These are phyloP conservation scores for Choreutis nemorana DNA, from an alignment of 2,888 invertebrate genomes.

Conservation along the genomic window DNA sequence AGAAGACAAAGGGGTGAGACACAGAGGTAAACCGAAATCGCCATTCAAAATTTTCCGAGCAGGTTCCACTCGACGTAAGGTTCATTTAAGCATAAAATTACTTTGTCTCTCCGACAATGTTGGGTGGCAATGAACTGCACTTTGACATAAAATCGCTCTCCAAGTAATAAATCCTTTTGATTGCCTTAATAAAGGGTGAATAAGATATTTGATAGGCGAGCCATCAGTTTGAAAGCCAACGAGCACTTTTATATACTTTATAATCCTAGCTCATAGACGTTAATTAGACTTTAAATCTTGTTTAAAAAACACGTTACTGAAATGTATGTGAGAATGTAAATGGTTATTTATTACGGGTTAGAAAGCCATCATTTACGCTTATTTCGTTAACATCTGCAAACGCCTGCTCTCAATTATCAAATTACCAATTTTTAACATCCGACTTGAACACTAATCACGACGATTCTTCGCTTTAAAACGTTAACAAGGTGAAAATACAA, in stretches of 20 bases:
- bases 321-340: too few relatives aligned
- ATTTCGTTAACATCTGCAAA: too few relatives aligned
- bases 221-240: slow-evolving; percentile 34
- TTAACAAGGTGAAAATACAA: slow-evolving; percentile 46
- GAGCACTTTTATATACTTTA: slow-evolving; percentile 1
- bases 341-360: too few relatives aligned
- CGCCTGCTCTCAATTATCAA: too few relatives aligned
- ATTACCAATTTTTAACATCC: too few relatives aligned
- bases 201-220: slow-evolving; percentile 48
- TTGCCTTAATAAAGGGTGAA: slow-evolving; percentile 60
- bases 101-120: slow-evolving; percentile 61
- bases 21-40: slow-evolving; percentile 42
- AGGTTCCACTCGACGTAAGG: slow-evolving; percentile 57
- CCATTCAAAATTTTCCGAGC: slow-evolving; percentile 58
- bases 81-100: slow-evolving; percentile 65
- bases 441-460: too few relatives aligned
- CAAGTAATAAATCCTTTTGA: slow-evolving; percentile 60
- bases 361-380: too few relatives aligned
- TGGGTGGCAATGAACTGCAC: slow-evolving; percentile 63
- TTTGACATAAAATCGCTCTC: slow-evolving; percentile 64
- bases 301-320: too few relatives aligned
- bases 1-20: slow-evolving; percentile 47
- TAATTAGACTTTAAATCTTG: too few relatives aligned
- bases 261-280: slow-evolving; percentile 34
- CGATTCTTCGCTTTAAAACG: slow-evolving; percentile 30